Evolutionary conservation across 2,797 vertebrate species (phyloP), one percentile per base, ranked within the genome.

Genomic region (Halcyon badia): DNA sequence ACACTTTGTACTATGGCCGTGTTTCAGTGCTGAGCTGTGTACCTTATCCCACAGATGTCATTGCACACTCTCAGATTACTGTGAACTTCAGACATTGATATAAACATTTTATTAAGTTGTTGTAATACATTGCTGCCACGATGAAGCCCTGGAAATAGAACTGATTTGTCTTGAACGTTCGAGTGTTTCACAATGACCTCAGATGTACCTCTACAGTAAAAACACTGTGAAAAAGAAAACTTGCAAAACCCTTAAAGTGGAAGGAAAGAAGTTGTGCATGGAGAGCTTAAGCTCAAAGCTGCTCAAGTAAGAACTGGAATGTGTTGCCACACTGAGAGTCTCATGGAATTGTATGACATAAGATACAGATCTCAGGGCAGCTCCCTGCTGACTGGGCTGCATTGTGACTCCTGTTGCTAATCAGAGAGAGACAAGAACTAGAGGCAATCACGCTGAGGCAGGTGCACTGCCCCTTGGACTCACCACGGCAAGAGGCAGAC

Each of bases 101-200:
- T 42, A 90, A 89, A 90, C 95, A 66, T 87, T 93, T 94, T 65
- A 84, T 89, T 64, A 90, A 95, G 31, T 76, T 90, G 61, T 64
- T 90, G 44, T 87, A 73, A 92, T 49, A 65, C 75, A 25, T 8
- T 89, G 62, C 57, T 76, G 81, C 46, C 2, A 3, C 31, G 49
- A 82, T 22, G 21, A 92, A 76, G 12, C 58, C 93, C 72, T 90
- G 80, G 49, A 94, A 88, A 18, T 17, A 66, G 39, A 86, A 88
- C 13, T 57, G 52, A 54, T 72, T 94, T 69, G 87, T 8, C 58
- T 57, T 49, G 66, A 89, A 83, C 33, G 13, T 66, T 90, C 60
- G 33, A 64, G 31, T 73, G 62, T 79, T 91, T 89, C 70, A 64
- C 69, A 86, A 31, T n/a, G 46, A 80, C 44, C 44, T 84, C 71